Base-by-base conservation (phyloP, 2,113 vertebrate species). In the Egretta garzetta region DNA sequence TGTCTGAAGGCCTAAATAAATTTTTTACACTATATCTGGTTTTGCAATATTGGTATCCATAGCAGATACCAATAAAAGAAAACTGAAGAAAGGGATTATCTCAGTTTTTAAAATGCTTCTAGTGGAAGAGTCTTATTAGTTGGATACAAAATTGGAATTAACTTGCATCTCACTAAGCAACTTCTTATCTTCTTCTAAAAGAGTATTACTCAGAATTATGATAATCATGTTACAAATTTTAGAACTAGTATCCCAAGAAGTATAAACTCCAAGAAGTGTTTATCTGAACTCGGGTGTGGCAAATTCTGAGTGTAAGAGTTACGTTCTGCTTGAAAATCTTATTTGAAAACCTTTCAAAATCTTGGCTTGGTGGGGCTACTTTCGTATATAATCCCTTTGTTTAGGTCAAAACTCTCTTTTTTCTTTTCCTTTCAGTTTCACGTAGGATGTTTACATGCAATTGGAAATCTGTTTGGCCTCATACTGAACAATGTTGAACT, bases 391-490 rank as follows among this genome's bases (percentile, higher is more conserved):
- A 41, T 39, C 7, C 3, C 5, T 13, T n/a, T 81, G 10, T 62
- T 87, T 32, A 72, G 30, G 13, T 72, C 9, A 95, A 73, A 70
- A 35, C 9, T 50, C 9, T 37, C 33, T 53, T 76, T 76, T 76
- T 92, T 22, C 39, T 87, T 35, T 93, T 58, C n/a, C 37, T 95
- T 96, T 89, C 92, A 99, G 99, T 96, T 99, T 95, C 98, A 98
- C 27, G 39, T 15, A 14, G 98, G 98, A 27, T 99, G 99, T 97
- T 99, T 99, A 72, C 93, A 92, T 39, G 90, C 97, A 24, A 98
- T 99, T 92, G 97, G 98, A 95, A 94, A 97, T 45, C 92, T 99
- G 8, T 96, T 73, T 32, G 97, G 97, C 32, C 98, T 99, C 68
- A 83, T 96, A 76, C 81, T 99, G 96, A 98, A 99, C 80, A 91